These are phyloP conservation scores for Hyposoter didymator DNA, from an alignment of 2,888 invertebrate genomes.

Conservation along the genomic window DNA sequence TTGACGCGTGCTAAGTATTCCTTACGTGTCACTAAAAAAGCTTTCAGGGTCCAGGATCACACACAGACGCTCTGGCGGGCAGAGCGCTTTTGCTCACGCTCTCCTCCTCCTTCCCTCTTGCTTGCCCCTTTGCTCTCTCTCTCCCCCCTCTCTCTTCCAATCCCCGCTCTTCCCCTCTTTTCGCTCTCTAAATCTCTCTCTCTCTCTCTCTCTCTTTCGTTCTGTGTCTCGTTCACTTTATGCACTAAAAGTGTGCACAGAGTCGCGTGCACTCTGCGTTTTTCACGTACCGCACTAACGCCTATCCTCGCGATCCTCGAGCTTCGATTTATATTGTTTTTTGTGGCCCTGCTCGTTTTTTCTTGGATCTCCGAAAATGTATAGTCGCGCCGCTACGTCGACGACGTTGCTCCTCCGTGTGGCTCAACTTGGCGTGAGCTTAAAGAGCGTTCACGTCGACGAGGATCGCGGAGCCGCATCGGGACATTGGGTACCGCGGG, in stretches of 20 bases:
- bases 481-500: constrained; percentile 43
- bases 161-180: constrained; percentile 4
- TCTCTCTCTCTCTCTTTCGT: constrained; percentile 18
- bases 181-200: not conserved
- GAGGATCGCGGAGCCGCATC: constrained; percentile 48
- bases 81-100: constrained; percentile 56
- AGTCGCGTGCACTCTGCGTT: constrained; percentile 59
- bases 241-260: constrained; percentile 53
- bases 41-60: constrained; percentile 63
- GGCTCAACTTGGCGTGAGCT: constrained; percentile 49
- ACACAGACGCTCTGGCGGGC: constrained; percentile 59
- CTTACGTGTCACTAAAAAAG: constrained; percentile 63
- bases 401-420: constrained; percentile 36
- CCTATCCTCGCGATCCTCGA: constrained; percentile 29
- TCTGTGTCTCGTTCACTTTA: constrained; percentile 39
- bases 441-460: constrained; percentile 49
- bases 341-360: not conserved
- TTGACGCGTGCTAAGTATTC: constrained; percentile 52
- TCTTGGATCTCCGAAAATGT: not conserved
- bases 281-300: constrained; percentile 38
- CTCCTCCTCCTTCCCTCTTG: constrained; percentile 45
- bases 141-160: constrained; percentile 52
- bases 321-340: not conserved
- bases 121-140: constrained; percentile 35
- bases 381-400: constrained; percentile 29